Conservation (phyloP, 2,888 invertebrate genomes). For the Fragum whitleyi region DNA sequence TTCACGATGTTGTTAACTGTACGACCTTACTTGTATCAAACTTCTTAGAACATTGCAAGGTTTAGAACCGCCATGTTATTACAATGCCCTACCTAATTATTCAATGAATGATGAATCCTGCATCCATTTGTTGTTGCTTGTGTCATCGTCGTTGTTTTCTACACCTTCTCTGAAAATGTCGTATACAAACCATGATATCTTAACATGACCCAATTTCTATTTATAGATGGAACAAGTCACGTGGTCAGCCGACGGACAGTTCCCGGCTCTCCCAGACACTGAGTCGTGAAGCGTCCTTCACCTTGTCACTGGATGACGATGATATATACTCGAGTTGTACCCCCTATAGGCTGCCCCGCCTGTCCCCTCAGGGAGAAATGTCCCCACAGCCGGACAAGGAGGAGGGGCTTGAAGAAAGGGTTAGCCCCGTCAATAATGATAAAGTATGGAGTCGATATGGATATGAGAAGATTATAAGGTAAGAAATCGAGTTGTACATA, state of each 20-base stretch:
- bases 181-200: too few species aligned
- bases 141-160: too few species aligned
- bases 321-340: conserved; percentile 50
- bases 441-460: conserved; percentile 75
- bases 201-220: neutral
- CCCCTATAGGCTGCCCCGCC: conserved; percentile 73
- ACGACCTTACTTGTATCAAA: too few species aligned
- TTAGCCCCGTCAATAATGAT: conserved; percentile 42
- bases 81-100: too few species aligned
- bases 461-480: conserved; percentile 73
- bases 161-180: too few species aligned
- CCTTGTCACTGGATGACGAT: conserved; percentile 58
- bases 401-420: conserved; percentile 34
- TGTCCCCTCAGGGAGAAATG: conserved; percentile 66
- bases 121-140: too few species aligned
- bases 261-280: conserved; percentile 34
- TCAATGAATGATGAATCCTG: too few species aligned
- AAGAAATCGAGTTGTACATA: too few species aligned
- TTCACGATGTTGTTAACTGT: too few species aligned
- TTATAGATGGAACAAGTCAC: conserved; percentile 72
- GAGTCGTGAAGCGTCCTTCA: conserved; percentile 62
- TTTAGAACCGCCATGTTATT: too few species aligned
- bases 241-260: conserved; percentile 54
- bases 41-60: too few species aligned
- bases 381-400: conserved; percentile 38